Percentiles rank a stretch among this genome's conserved stretches.
Conservation (phyloP, 2,113 vertebrate genomes). For the Podarcis raffonei region DNA sequence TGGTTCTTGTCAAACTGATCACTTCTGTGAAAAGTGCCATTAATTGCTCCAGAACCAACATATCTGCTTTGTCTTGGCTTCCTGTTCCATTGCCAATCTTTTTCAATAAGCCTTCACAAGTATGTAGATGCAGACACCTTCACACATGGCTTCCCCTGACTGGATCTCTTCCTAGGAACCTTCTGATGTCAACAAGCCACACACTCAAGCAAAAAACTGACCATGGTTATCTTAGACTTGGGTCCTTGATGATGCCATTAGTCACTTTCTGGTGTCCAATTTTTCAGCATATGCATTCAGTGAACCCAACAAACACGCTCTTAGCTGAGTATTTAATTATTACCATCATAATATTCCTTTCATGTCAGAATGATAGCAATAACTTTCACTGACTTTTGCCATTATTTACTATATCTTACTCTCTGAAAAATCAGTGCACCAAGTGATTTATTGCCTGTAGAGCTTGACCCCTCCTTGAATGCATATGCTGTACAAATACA, state of each 20-base stretch:
- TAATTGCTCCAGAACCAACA: neutral
- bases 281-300: accelerated
- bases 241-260: neutral
- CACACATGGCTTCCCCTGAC: neutral
- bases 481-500: neutral
- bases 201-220: neutral
- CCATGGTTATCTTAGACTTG: neutral
- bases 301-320: neutral
- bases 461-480: neutral
- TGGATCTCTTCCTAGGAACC: neutral
- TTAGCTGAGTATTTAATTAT: neutral
- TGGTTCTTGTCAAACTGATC: neutral
- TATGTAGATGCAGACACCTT: neutral
- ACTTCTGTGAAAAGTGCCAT: neutral
- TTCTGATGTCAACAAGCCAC: neutral
- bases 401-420: neutral
- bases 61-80: neutral
- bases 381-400: neutral
- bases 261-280: neutral
- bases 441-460: neutral
- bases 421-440: neutral
- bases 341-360: neutral
- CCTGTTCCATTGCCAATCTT: neutral
- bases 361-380: neutral
- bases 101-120: neutral